These are phyloP conservation scores for Grallaria varia DNA, from an alignment of 2,113 vertebrate species.

Conservation along the genomic window DNA sequence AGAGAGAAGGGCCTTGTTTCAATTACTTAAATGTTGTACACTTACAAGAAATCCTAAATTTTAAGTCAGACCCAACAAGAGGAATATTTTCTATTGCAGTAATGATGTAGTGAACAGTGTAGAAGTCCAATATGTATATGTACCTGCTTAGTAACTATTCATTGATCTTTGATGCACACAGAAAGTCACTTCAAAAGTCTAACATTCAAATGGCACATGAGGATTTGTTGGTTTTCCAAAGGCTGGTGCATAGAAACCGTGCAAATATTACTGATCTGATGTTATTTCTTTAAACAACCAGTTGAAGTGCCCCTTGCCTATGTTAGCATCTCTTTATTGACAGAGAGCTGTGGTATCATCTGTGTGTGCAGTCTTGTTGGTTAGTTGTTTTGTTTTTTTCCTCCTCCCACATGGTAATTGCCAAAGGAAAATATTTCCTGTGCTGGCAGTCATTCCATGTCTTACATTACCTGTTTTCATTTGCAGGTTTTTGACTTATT, in stretches of 20 bases:
- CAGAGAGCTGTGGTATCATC: background rate
- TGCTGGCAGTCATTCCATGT: background rate
- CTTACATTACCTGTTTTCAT: background rate
- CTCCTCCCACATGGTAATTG: accelerated
- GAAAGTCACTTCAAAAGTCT: background rate
- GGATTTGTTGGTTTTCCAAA: background rate
- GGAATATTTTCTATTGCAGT: background rate
- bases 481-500: slow-evolving; percentile 90
- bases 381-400: background rate
- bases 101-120: background rate
- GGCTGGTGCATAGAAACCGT: background rate
- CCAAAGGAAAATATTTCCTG: background rate
- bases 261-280: background rate
- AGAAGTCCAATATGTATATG: background rate
- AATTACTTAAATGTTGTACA: background rate
- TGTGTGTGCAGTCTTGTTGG: background rate
- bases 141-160: background rate
- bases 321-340: background rate
- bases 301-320: background rate
- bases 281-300: background rate
- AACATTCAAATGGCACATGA: background rate
- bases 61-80: background rate
- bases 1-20: background rate
- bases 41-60: background rate
- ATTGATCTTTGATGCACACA: background rate